Base-by-base conservation (phyloP, 1,140 invertebrate species). In the Plodia interpunctella region DNA sequence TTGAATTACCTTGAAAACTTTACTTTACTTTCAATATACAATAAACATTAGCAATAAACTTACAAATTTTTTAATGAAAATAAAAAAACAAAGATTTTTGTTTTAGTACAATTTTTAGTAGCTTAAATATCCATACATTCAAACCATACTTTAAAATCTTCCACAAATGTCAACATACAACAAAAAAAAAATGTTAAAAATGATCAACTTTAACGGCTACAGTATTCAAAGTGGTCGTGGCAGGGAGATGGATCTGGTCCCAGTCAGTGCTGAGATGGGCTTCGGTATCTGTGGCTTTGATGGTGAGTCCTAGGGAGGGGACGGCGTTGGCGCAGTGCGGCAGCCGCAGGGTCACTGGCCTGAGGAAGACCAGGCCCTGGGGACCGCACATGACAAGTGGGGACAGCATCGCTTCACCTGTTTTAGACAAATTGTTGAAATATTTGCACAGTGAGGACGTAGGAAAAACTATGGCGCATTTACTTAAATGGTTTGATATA, bases 321-420 rank as follows among this genome's bases (percentile, higher is more conserved):
- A 94, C 92, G 10, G 93, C 93, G 75, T 94, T 94, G 61, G 93
- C 93, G 84, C 93, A 94, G 79, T 95, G 94, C 63, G 94, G 94
- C 78, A 95, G 93, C 49, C 94, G 92, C 21, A 98, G 91, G 76
- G 97, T 97, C 65, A 98, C 96, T 17, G 97, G 96, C 70, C 93
- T 93, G 25, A 94, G 85, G 89, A 98, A 98, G 81, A 95, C 93
- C 57, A 97, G 92, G 57, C 97, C 97, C 90, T 97, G 95, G 10
- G 97, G 97, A 55, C 97, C 97, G 91, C 97, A 98, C 94, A 98
- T 97, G 68, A 98, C 96, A 66, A 98, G 91, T 49, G 97, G 97
- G 76, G 96, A 97, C 55, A 98, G 91, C 89, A 98, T 93, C 44
- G 95, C 95, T 92, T 98, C 97, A 93, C 97, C 97, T 97, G 72